Evolutionary conservation across 2,113 vertebrate genomes (phyloP).

Genomic region (Phyllostomus hastatus): DNA sequence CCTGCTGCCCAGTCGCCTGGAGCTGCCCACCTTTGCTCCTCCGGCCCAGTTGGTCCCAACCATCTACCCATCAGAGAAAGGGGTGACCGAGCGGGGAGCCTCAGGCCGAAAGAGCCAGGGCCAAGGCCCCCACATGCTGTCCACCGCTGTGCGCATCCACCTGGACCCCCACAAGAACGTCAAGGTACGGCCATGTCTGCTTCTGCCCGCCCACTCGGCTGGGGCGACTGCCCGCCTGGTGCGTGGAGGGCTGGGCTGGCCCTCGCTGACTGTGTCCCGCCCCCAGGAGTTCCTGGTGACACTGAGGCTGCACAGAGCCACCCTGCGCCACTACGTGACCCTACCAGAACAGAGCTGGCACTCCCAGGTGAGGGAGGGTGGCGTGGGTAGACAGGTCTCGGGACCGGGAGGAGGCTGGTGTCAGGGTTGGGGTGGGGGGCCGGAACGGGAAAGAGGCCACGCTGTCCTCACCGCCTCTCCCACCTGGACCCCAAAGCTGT

Average conservation of each 20-base stretch:
- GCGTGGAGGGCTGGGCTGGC: accelerated
- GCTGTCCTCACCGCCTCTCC: background rate
- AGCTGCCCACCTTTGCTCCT: constrained; percentile 85
- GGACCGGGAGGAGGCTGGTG: background rate
- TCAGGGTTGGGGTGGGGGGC: background rate
- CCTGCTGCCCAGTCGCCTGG: constrained; percentile 80
- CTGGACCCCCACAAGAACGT: constrained; percentile 89
- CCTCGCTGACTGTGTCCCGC: background rate
- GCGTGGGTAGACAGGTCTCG: background rate
- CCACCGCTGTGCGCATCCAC: constrained; percentile 90
- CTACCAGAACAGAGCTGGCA: constrained; percentile 91
- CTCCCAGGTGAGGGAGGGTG: constrained; percentile 84
- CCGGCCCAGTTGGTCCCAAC: constrained; percentile 86
- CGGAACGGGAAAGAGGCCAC: background rate
- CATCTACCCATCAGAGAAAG: constrained; percentile 91
- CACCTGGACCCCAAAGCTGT: constrained; percentile 78
- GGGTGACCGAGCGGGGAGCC: constrained; percentile 80
- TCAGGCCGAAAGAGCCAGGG: constrained; percentile 82
- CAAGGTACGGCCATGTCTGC: constrained; percentile 79
- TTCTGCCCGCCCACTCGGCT: accelerated
- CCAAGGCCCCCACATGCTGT: constrained; percentile 83
- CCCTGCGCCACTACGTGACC: constrained; percentile 88
- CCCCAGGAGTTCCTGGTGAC: constrained; percentile 92
- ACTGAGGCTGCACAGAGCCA: constrained; percentile 88
- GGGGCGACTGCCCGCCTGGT: background rate